Evolutionary conservation across 1,140 invertebrate species (phyloP).

Genomic region (Orius insidiosus): DNA sequence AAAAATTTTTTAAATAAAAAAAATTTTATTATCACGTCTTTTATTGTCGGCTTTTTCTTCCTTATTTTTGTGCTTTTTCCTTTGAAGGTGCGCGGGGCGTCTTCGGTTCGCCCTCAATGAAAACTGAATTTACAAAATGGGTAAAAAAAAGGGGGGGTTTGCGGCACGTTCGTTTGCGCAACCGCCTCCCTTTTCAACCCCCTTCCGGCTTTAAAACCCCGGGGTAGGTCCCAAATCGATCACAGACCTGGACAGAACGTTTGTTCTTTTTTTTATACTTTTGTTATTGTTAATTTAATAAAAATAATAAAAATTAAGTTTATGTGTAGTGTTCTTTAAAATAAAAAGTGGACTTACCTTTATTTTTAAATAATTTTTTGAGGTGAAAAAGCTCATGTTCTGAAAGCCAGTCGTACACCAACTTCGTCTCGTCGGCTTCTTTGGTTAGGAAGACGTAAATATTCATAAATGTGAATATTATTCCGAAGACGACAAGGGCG

Average conservation of each 20-base stretch:
- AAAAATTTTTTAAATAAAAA: slow-evolving; percentile 11
- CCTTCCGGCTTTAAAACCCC: not conserved
- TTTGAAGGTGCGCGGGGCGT: not conserved
- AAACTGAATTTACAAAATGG: not conserved
- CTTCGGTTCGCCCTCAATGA: slow-evolving; percentile 3
- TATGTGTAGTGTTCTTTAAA: too few species aligned
- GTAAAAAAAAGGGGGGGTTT: not conserved
- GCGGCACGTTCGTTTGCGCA: not conserved
- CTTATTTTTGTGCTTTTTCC: not conserved
- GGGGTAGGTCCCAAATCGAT: not conserved
- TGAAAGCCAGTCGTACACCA: slow-evolving; percentile 51
- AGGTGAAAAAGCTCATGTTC: slow-evolving; percentile 48
- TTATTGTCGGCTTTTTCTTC: too few species aligned
- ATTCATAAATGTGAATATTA: not conserved
- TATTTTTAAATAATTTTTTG: slow-evolving; percentile 43
- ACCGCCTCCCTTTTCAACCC: not conserved
- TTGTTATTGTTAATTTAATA: not conserved
- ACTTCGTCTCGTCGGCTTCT: slow-evolving; percentile 29
- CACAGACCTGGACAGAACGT: not conserved
- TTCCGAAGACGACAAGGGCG: not conserved
- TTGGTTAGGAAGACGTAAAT: not conserved
- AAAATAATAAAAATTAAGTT: slow-evolving; percentile 2
- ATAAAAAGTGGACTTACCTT: slow-evolving; percentile 36
- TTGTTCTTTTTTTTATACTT: not conserved
- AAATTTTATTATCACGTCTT: not conserved